These are phyloP conservation scores for Apeira syringaria DNA, from an alignment of 2,888 invertebrate genomes.

Conservation along the genomic window DNA sequence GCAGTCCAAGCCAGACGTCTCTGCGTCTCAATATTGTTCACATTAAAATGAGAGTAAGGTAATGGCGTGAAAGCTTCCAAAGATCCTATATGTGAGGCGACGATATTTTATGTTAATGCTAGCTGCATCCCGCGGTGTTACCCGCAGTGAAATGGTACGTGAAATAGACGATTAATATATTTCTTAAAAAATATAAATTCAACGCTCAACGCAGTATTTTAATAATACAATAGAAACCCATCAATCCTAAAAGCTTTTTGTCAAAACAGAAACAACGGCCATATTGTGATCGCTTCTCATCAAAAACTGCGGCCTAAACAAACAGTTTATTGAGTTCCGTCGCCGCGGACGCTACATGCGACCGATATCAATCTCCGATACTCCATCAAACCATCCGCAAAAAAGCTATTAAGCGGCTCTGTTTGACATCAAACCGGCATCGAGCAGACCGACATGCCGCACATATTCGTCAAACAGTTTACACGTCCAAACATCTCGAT, in stretches of 20 bases:
- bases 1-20: too few relatives aligned
- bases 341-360: slow-evolving; percentile 18
- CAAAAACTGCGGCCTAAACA: slow-evolving; percentile 7
- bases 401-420: slow-evolving; percentile 42
- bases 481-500: slow-evolving; percentile 51
- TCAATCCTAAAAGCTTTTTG: background rate
- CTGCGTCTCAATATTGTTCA: too few relatives aligned
- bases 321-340: slow-evolving; percentile 9
- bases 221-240: background rate
- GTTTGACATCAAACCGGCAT: slow-evolving; percentile 38
- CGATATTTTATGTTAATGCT: too few relatives aligned
- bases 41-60: too few relatives aligned
- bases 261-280: background rate
- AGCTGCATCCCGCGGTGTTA: too few relatives aligned
- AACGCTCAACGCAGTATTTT: too few relatives aligned
- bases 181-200: too few relatives aligned
- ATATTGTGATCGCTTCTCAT: background rate
- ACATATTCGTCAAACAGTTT: slow-evolving; percentile 54
- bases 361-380: slow-evolving; percentile 28
- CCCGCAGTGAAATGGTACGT: too few relatives aligned
- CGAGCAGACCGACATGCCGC: slow-evolving; percentile 39
- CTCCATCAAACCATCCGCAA: slow-evolving; percentile 27
- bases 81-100: too few relatives aligned
- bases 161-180: too few relatives aligned
- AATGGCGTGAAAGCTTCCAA: too few relatives aligned